Evolutionary conservation across 2,797 vertebrate genomes (phyloP).

Genomic region (Malurus leucopterus): DNA sequence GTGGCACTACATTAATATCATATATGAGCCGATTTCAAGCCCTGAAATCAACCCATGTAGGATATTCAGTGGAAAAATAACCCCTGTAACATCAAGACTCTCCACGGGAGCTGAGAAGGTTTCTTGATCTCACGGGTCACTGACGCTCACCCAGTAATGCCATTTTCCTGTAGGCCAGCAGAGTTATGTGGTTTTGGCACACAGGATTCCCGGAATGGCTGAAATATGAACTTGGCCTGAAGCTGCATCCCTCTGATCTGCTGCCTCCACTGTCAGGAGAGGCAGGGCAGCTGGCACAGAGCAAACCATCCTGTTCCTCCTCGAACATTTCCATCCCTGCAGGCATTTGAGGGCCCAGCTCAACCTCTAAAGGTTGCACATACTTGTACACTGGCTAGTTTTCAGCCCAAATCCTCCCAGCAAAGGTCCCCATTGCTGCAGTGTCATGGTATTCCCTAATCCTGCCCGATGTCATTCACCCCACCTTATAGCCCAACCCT

Average conservation of each 20-base stretch:
- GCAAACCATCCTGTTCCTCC: accelerated
- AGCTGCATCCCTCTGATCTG: neutral
- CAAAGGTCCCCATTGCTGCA: neutral
- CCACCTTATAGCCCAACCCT: neutral
- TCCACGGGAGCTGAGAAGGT: neutral
- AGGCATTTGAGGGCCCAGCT: neutral
- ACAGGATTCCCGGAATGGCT: neutral
- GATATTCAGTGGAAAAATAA: neutral
- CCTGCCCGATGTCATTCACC: neutral
- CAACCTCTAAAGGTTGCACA: neutral
- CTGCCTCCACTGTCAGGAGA: neutral
- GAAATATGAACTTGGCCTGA: neutral
- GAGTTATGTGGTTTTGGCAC: neutral
- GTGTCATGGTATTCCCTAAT: neutral
- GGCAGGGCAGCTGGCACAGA: neutral
- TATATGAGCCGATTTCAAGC: neutral
- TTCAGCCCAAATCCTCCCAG: neutral
- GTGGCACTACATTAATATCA: neutral
- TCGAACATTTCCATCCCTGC: neutral
- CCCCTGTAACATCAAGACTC: neutral
- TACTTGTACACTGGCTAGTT: neutral
- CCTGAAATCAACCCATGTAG: neutral
- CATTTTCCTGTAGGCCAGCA: neutral
- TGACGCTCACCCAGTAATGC: neutral
- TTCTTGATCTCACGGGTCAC: neutral